Base-by-base conservation (phyloP, 2,113 vertebrate genomes). In the Corythornis cristatus region DNA sequence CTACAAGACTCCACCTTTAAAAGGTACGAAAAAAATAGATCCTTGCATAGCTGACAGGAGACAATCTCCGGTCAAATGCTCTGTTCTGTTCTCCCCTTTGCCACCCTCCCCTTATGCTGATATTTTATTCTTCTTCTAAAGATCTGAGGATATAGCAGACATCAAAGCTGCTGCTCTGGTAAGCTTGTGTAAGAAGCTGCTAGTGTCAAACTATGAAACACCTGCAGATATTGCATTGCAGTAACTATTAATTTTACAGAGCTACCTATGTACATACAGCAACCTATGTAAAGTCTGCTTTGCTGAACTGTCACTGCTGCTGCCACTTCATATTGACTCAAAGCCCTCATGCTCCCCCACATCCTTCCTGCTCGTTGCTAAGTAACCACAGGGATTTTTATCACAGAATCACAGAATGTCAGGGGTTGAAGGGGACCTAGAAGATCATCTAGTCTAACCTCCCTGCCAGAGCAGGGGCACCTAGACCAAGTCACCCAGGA, bases 201-300 rank as follows among this genome's bases (percentile, higher is more conserved):
- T 83, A 15, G 65, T 81, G 64, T 70, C 93, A 96, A 95, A 53
- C 45, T 51, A 11, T 1, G 2, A 77, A 95, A 92, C 65, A 65
- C 51, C 67, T 2, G 2, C 75, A 95, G 94, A 76, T 79, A 78
- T 7, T 97, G 76, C 86, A 86, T 96, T 97, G 48, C 62, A 61
- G 71, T 43, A 68, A 12, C 16, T 67, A 14, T 43, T 87, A 74
- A 93, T 96, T 96, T 95, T 91, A 94, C 81, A 96, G 81, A 93
- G 40, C 21, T 60, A 86, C 26, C 40, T 48, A 20, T 33, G 95
- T 60, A 80, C 97, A 93, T 42, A 22, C 58, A 86, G 71, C 7
- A n/a, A 86, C 83, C 51, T 96, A 72, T 45, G 95, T 33, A 62
- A 90, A 92, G 15, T 62, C 42, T 62, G 56, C 46, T 88, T 75